phyloP scores from a whole-genome alignment of 2,797 vertebrate species.

The Aselliscus stoliczkanus region DNA sequence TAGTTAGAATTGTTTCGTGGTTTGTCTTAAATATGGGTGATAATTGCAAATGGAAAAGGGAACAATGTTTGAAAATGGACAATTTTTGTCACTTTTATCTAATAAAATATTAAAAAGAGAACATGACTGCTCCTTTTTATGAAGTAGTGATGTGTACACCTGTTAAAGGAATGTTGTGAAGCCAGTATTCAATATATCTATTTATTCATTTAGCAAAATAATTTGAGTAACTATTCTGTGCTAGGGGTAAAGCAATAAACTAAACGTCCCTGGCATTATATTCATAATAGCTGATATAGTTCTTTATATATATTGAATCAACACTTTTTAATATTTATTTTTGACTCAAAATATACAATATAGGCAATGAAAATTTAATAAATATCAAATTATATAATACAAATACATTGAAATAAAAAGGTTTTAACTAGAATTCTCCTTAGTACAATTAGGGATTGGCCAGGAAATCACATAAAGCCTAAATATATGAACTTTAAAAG shows the following conservation, averaged over 20 bases:
- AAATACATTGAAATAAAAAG: not conserved
- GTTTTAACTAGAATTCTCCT: not conserved
- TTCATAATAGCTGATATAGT: not conserved
- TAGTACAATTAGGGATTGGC: not conserved
- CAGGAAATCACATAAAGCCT: not conserved
- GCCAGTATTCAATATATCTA: not conserved
- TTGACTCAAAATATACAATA: not conserved
- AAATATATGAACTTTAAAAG: not conserved
- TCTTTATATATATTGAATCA: not conserved
- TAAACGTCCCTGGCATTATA: not conserved
- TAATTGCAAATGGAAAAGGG: not conserved
- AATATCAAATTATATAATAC: not conserved
- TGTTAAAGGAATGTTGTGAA: not conserved
- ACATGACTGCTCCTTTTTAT: not conserved
- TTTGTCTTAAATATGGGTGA: not conserved
- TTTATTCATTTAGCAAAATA: not conserved
- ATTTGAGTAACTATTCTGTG: not conserved
- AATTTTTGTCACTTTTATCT: not conserved
- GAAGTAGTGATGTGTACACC: not conserved
- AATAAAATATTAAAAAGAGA: not conserved
- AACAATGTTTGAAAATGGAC: not conserved
- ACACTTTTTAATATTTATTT: not conserved
- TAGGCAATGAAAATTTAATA: not conserved
- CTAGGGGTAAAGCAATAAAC: not conserved
- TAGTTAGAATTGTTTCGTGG: not conserved